Evolutionary conservation across 2,888 invertebrate species (phyloP), one percentile per base, ranked within the genome.

Genomic region (Ochropacha duplaris): DNA sequence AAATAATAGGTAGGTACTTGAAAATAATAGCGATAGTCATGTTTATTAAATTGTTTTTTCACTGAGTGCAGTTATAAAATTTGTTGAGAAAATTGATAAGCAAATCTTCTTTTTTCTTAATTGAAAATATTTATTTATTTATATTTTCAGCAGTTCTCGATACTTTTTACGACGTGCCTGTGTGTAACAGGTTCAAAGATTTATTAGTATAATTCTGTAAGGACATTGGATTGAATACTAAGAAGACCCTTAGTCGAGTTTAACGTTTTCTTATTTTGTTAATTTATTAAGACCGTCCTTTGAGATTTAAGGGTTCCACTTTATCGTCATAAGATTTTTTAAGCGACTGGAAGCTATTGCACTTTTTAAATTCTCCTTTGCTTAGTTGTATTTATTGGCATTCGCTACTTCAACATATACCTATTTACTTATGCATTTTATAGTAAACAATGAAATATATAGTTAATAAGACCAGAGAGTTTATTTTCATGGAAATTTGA

Each of bases 291-390:
- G 65, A 69, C 63, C 62, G 65, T 70, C 66, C 64, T 55, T 64
- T 55, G 54, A 74, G 75, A 80, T 79, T 81, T 77, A 75, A 78
- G 74, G 69, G n/a, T 76, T 78, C 83, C 70, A 76, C 81, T 84
- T 79, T 67, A 71, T 68, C 63, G 60, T 60, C 16, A 1, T 16
- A 5, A 6, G 9, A 16, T 16, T 44, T 44, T 44, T 44, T 2
- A 6, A 5, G 1, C 4, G 5, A 6, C n/a, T n/a, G 6, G n/a
- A n/a, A 36, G n/a, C 5, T 5, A n/a, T 1, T 36, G n/a, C 36
- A 1, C 1, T 4, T 5, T 31, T 31, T 31, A 12, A 31, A 31
- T 4, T n/a, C n/a, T n/a, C n/a, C 4, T n/a, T 36, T 5, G n/a
- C 6, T n/a, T 36, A 4, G 5, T 36, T 36, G 11, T 12, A 6